A percentile compares a stretch with the other conserved stretches of the same genome.
Conservation (phyloP, 1,140 invertebrate genomes). For the Calliopsis andreniformis region DNA sequence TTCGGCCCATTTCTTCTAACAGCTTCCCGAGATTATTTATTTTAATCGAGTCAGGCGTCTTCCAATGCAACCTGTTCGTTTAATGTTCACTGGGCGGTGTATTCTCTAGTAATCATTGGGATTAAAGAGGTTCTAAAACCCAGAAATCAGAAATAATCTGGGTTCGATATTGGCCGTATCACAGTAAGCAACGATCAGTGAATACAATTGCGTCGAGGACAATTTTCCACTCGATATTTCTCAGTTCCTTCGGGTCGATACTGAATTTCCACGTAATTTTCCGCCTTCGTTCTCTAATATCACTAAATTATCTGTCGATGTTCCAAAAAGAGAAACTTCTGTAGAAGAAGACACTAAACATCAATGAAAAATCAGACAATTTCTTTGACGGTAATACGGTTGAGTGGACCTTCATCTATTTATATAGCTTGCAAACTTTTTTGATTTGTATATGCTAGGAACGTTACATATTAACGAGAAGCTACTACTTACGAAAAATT, state of each 20-base stretch:
- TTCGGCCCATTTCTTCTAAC: background rate
- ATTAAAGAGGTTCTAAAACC: background rate
- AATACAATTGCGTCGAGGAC: conserved; percentile 21
- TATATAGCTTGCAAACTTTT: no score
- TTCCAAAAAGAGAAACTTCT: background rate
- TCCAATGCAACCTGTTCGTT: no score
- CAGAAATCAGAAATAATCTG: conserved; percentile 19
- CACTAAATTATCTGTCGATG: conserved; percentile 1
- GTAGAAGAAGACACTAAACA: conserved; percentile 3
- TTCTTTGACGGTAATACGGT: background rate
- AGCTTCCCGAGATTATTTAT: background rate
- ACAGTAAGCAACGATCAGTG: background rate
- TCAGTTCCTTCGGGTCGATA: background rate
- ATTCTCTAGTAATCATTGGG: background rate
- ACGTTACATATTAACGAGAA: no score
- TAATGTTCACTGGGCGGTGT: background rate
- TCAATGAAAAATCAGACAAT: background rate
- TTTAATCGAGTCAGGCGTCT: background rate
- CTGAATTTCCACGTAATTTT: conserved; percentile 11
- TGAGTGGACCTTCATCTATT: no score
- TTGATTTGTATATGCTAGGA: no score
- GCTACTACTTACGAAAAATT: no score
- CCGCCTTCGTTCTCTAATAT: conserved; percentile 5
- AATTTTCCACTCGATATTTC: conserved; percentile 31
- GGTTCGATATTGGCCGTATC: conserved; percentile 21